Percentiles rank a stretch among this genome's conserved stretches.
Evolutionary conservation across 2,888 invertebrate genomes (phyloP).

Genomic region (Ceriagrion tenellum): DNA sequence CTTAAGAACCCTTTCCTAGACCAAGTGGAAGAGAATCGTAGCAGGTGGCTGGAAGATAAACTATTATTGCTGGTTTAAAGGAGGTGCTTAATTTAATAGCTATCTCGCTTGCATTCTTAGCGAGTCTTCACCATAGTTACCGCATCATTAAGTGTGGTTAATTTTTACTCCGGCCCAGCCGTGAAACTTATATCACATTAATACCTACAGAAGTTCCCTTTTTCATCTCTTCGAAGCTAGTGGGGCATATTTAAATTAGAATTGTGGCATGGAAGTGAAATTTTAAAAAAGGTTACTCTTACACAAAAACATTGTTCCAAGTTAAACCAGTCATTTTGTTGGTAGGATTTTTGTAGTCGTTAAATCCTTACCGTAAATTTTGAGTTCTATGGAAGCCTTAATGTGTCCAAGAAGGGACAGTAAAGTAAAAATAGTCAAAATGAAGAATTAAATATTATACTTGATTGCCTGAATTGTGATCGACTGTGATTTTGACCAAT

Average conservation of each 20-base stretch:
- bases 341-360: too few relatives aligned
- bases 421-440: too few relatives aligned
- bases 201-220: not conserved
- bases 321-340: too few relatives aligned
- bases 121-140: not conserved
- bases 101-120: not conserved
- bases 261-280: not conserved
- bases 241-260: not conserved
- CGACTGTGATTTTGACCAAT: too few relatives aligned
- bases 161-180: not conserved
- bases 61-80: conserved; percentile 14
- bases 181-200: not conserved
- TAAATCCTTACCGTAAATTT: too few relatives aligned
- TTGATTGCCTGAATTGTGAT: too few relatives aligned
- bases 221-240: not conserved
- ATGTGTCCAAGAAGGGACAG: too few relatives aligned
- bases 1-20: not conserved
- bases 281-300: not conserved
- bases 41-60: not conserved
- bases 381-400: too few relatives aligned
- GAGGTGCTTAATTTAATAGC: conserved; percentile 7
- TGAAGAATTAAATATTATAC: too few relatives aligned
- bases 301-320: too few relatives aligned
- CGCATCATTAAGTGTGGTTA: not conserved
- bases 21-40: not conserved